Evolutionary conservation across 2,888 invertebrate genomes (phyloP).

Genomic region (Petrolisthes manimaculis): DNA sequence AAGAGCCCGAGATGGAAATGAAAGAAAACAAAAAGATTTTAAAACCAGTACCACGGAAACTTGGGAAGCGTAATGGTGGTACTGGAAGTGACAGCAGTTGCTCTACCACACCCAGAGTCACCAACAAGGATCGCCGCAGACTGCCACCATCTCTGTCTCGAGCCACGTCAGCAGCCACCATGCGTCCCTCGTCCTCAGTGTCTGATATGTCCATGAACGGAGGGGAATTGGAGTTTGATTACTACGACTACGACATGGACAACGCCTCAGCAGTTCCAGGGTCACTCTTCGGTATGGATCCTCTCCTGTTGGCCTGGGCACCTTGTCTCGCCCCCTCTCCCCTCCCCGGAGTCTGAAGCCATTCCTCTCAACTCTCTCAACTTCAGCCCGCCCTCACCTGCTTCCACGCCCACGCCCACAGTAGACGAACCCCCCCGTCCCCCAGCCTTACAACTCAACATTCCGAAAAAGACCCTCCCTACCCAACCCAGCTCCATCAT

Average conservation of each 20-base stretch:
- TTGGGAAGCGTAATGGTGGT: neutral
- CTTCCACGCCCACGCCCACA: constrained; percentile 27
- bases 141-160: constrained; percentile 84
- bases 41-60: constrained; percentile 22
- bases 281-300: constrained; percentile 68
- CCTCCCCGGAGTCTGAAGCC: neutral
- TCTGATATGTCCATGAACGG: constrained; percentile 89
- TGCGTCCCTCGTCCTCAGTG: constrained; percentile 86
- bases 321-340: neutral
- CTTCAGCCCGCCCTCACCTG: neutral
- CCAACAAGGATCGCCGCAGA: constrained; percentile 76
- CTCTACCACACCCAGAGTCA: neutral
- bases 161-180: constrained; percentile 87
- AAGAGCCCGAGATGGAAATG: constrained; percentile 1
- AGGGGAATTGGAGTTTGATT: constrained; percentile 72
- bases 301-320: constrained; percentile 67
- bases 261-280: constrained; percentile 68
- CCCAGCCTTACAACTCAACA: constrained; percentile 35
- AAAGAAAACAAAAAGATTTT: constrained; percentile 31
- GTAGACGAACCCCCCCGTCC: constrained; percentile 26
- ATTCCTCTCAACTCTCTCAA: constrained; percentile 21
- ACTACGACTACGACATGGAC: constrained; percentile 68
- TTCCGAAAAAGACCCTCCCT: constrained; percentile 9
- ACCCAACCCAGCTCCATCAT: neutral
- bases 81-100: neutral